Base-by-base conservation (phyloP, 1,140 invertebrate species). In the Melipona quadrifasciata region DNA sequence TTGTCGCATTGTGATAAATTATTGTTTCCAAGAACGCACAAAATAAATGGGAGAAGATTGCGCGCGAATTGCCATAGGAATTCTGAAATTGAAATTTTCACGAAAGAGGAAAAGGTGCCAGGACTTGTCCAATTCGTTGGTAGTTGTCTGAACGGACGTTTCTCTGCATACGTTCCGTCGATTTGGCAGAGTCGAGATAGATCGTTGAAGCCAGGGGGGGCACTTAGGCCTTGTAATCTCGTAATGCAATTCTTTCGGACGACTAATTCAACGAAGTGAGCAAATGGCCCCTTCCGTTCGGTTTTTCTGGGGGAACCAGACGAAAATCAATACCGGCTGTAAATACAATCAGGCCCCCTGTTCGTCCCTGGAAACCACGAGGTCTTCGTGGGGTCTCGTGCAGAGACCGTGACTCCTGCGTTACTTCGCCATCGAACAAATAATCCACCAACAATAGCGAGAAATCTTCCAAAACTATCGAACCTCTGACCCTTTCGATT, bases 191-290 rank as follows among this genome's bases (percentile, higher is more conserved):
- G 6, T 24, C n/a, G 70, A 67, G 21, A 58, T 47, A 34, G 74
- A 78, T n/a, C 58, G 53, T 21, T 72, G 55, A 12, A 64, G 70
- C 4, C 39, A 39, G 24, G 16, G 16, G 58, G 39, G 39, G 75
- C 80, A 80, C 67, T 89, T 82, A 64, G 70, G 85, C 81, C 76
- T 81, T 73, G 77, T 89, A 89, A 89, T 89, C 88, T 89, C 71
- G 84, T 89, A 89, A 88, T 83, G 88, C 87, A 89, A 86, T 89
- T 89, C 87, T 88, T 89, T 89, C 88, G 84, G 73, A 19, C 88
- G 80, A 83, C 80, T 89, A 89, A 89, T 89, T 89, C 84, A 72
- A 34, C 80, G 72, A 89, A 89, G 88, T 89, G 84, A 89, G 87
- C 87, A 85, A 84, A 89, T 78, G 87, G 80, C 67, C 87, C 84